These are phyloP conservation scores for Plecturocebus donacophilus DNA, from an alignment of 2,113 vertebrate species.

Conservation along the genomic window DNA sequence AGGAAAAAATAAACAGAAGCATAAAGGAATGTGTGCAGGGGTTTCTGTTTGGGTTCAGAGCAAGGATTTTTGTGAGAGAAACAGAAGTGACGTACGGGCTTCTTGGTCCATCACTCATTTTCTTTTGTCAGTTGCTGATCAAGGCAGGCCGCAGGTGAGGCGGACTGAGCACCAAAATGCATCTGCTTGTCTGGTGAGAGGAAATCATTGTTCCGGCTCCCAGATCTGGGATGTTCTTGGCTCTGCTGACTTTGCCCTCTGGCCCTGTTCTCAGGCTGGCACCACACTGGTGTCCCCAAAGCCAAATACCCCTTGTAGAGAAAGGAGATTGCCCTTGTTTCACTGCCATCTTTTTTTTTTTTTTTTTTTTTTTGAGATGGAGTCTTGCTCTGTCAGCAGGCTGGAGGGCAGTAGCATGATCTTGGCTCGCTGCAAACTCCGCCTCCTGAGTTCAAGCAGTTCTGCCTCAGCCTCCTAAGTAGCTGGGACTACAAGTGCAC, in stretches of 20 bases:
- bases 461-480: no score
- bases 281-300: background rate
- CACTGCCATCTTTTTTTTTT: no score
- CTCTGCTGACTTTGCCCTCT: background rate
- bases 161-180: background rate
- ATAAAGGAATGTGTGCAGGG: background rate
- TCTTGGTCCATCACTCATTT: background rate
- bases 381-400: no score
- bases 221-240: background rate
- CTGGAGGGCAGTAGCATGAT: no score
- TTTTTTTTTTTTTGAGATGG: no score
- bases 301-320: background rate
- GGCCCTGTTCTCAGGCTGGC: background rate
- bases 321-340: background rate
- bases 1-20: slow-evolving; percentile 64
- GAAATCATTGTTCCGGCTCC: background rate
- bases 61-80: background rate
- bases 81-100: background rate
- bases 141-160: background rate
- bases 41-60: background rate
- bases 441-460: no score
- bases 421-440: no score
- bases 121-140: background rate
- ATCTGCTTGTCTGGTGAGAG: background rate
- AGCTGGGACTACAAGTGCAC: no score